A percentile compares a stretch with the other conserved stretches of the same genome.
These are phyloP conservation scores for Aphaenogaster rudis DNA, from an alignment of 1,140 invertebrate genomes.

Conservation along the genomic window DNA sequence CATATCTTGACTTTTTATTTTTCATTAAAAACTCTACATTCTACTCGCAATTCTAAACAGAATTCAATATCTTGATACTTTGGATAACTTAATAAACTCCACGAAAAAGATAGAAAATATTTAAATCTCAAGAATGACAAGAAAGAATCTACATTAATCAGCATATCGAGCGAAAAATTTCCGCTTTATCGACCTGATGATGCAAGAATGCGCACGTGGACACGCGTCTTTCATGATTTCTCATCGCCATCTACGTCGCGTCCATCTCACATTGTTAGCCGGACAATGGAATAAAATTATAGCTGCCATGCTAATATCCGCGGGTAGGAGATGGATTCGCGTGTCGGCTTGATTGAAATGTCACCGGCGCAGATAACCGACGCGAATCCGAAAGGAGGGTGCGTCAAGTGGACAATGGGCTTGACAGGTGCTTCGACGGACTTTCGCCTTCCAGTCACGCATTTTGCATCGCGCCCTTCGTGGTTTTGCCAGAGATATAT, in stretches of 20 bases:
- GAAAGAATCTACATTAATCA: constrained; percentile 6
- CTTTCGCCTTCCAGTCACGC: constrained; percentile 66
- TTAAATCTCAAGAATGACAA: neutral
- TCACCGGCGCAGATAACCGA: constrained; percentile 57
- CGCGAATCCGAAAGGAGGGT: constrained; percentile 59
- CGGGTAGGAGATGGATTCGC: constrained; percentile 40
- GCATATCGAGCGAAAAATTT: constrained; percentile 18
- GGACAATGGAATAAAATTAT: constrained; percentile 68
- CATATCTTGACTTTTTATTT: neutral
- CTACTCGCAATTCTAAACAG: neutral
- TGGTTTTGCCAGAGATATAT: constrained; percentile 32
- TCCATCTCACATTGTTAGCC: constrained; percentile 45
- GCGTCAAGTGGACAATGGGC: constrained; percentile 65
- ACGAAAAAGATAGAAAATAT: neutral
- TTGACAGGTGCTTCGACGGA: constrained; percentile 67
- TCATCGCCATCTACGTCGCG: constrained; percentile 30
- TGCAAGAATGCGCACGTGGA: constrained; percentile 16
- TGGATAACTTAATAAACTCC: neutral
- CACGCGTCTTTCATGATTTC: constrained; percentile 36
- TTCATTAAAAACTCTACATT: neutral
- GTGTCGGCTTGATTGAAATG: constrained; percentile 67
- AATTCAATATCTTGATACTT: neutral
- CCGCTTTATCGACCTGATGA: neutral
- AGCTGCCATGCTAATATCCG: constrained; percentile 63
- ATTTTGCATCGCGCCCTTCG: constrained; percentile 23